Evolutionary conservation across 2,888 invertebrate species (phyloP).

Genomic region (Volucella zonaria): DNA sequence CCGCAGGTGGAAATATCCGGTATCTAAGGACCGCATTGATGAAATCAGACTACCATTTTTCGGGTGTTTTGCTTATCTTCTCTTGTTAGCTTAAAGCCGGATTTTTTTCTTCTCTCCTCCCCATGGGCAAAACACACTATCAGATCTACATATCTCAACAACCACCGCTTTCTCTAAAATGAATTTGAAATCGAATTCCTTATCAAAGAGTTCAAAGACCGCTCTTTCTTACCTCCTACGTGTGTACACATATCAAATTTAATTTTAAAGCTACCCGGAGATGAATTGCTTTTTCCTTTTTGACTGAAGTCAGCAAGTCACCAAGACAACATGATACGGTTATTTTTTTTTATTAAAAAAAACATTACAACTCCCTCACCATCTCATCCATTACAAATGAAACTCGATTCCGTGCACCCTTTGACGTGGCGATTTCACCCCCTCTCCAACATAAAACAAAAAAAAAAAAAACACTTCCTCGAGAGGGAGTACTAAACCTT

Average conservation of each 20-base stretch:
- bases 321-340: conserved; percentile 30
- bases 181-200: not conserved
- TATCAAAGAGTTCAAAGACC: conserved; percentile 10
- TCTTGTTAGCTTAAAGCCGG: too few relatives aligned
- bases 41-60: too few relatives aligned
- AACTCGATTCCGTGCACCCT: conserved; percentile 59
- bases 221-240: not conserved
- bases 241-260: conserved; percentile 57
- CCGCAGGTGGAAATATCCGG: too few relatives aligned
- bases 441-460: not conserved
- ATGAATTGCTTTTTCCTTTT: conserved; percentile 22
- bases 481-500: not conserved
- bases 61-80: too few relatives aligned
- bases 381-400: conserved; percentile 70
- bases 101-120: too few relatives aligned
- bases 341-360: not conserved
- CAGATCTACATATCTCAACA: too few relatives aligned
- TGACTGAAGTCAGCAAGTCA: conserved; percentile 39
- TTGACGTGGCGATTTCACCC: conserved; percentile 31
- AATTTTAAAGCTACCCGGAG: conserved; percentile 27
- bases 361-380: conserved; percentile 43
- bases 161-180: too few relatives aligned
- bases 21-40: too few relatives aligned
- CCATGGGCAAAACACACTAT: too few relatives aligned
- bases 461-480: not conserved